Base-by-base conservation (phyloP, 2,888 invertebrate genomes). In the Dryobotodes eremita region DNA sequence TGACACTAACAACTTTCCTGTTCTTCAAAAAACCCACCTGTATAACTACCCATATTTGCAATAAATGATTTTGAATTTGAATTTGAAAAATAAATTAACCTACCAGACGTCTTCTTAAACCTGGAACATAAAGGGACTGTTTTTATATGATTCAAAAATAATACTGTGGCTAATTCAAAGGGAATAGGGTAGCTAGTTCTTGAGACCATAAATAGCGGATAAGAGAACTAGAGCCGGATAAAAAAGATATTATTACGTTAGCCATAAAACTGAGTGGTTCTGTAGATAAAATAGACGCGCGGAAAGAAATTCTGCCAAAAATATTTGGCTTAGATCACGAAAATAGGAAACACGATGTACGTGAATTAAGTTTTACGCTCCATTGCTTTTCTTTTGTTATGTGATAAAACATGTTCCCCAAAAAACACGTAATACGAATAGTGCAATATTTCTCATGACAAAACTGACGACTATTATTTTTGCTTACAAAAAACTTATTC, bases 221-320 rank as follows among this genome's bases (percentile, higher is more conserved):
- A n/a, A 68, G 36, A 78, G 5, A 72, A 71, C 80, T 75, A 79
- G 13, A 76, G 10, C 42, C 20, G 72, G 48, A 66, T 71, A 66
- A 77, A 86, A 75, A 75, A 55, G 6, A 46, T 59, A 69, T 66
- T 70, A 72, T 79, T 59, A 71, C 57, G 65, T 46, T 4, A 69
- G 48, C 73, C 31, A 69, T 86, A 85, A 87, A 86, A 76, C 71
- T 77, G 84, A 86, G 81, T 86, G 85, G 85, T 50, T 75, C 48
- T 17, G 69, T 50, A 82, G 71, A 86, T 84, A 84, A 77, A 87
- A 62, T 36, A 31, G 55, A 82, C 62, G 68, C 64, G 31, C 36
- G 5, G 13, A 26, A 77, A 71, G 46, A 80, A 59, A 68, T 71
- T 64, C 42, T 15, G 42, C 20, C 59, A 69, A 66, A 79, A 75